phyloP scores from a whole-genome alignment of 2,113 vertebrate species.

The Paralichthys olivaceus region DNA sequence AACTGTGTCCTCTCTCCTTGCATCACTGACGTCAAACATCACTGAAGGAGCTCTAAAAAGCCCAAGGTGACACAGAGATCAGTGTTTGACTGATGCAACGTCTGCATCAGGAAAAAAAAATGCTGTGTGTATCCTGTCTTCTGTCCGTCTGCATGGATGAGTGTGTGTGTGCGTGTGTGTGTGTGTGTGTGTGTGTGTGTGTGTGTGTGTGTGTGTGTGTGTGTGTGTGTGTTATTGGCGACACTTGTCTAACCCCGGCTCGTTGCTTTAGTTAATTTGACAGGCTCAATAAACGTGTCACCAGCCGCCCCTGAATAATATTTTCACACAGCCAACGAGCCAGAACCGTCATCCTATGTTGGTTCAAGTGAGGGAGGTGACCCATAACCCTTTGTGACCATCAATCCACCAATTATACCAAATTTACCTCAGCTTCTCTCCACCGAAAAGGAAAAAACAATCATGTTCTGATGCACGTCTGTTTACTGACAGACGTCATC shows the following conservation, averaged over 20 bases:
- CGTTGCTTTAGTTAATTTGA: constrained; percentile 82
- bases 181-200: constrained; percentile 19
- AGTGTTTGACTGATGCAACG: constrained; percentile 56
- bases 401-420: constrained; percentile 54
- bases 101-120: constrained; percentile 46
- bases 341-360: constrained; percentile 89
- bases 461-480: constrained; percentile 13
- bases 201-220: constrained; percentile 37
- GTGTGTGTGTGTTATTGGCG: constrained; percentile 19
- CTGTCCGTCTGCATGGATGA: not conserved
- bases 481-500: constrained; percentile 35
- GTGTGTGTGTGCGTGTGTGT: constrained; percentile 35
- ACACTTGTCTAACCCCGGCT: constrained; percentile 67
- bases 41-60: constrained; percentile 48
- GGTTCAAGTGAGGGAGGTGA: constrained; percentile 67
- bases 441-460: not conserved
- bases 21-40: constrained; percentile 56
- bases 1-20: constrained; percentile 16
- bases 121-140: not conserved
- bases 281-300: constrained; percentile 80
- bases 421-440: not conserved
- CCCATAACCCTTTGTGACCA: constrained; percentile 63
- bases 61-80: constrained; percentile 66
- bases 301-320: constrained; percentile 82
- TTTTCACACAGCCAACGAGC: constrained; percentile 90